Evolutionary conservation across 2,888 invertebrate species (phyloP), one percentile per base, ranked within the genome.

Genomic region (Lucinisca nassula): DNA sequence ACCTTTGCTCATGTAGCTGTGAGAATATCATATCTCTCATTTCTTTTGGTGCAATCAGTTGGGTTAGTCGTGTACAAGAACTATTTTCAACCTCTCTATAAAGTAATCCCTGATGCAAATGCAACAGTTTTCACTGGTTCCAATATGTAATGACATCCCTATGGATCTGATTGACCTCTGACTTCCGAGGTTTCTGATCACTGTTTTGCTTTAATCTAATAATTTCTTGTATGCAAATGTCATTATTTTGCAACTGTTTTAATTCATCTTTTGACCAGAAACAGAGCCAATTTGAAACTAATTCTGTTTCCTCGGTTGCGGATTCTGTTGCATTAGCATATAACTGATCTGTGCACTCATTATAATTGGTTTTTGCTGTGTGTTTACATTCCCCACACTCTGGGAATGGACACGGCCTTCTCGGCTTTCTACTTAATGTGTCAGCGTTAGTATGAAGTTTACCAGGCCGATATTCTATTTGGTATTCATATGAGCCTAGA

Each of bases 401-500:
- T 35, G 73, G 35, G 32, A 37, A 72, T 32, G 45, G 45, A 80
- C 80, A 80, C 1, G 1, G 32, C n/a, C 72, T 17, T 73, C 58
- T 74, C 40, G 55, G 51, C 17, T 21, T 40, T 1, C 80, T 10
- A 32, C 51, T 55, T 21, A 82, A 30, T 4, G 51, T 38, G 21
- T 82, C 82, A 14, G 77, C 82, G 72, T 82, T 82, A 12, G 67
- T 30, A 51, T 82, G 72, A 21, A 45, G 32, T 17, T 58, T 35
- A 37, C 78, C 79, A 30, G 38, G 35, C 6, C 78, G 58, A n/a
- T 58, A 83, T 8, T 37, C 8, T 0, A 83, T 78, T 17, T 83
- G 45, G 24, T 32, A 81, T 2, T 75, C 78, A 45, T 73, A 83
- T 37, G 72, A n/a, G 37, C 72, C 72, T 24, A 70, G 21, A 24